These are phyloP conservation scores for Drosophila demipolita DNA, from an alignment of 2,888 invertebrate species.

Conservation along the genomic window DNA sequence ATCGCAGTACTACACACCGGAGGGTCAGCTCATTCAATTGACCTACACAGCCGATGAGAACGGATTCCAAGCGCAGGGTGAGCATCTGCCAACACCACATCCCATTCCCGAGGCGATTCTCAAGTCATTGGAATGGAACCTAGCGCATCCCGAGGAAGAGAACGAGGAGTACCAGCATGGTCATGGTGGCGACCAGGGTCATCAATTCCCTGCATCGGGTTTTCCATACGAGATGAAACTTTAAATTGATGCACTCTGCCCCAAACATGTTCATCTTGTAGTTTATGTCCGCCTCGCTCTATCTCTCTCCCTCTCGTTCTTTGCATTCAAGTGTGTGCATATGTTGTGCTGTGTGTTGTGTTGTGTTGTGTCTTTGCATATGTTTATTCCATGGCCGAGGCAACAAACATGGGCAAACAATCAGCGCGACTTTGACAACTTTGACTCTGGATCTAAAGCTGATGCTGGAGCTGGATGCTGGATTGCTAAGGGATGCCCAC, in stretches of 20 bases:
- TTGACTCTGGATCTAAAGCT: slow-evolving; percentile 20
- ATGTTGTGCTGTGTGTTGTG: neutral
- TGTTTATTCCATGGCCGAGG: slow-evolving; percentile 63
- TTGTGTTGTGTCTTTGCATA: slow-evolving; percentile 31
- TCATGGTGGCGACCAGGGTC: slow-evolving; percentile 21
- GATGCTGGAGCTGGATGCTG: slow-evolving; percentile 15
- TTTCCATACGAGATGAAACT: slow-evolving; percentile 70
- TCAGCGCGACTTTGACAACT: slow-evolving; percentile 27
- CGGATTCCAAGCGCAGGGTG: slow-evolving; percentile 86
- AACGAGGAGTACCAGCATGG: slow-evolving; percentile 65
- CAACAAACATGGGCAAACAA: slow-evolving; percentile 61
- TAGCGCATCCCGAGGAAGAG: slow-evolving; percentile 78
- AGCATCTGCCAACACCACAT: slow-evolving; percentile 82
- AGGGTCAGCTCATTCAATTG: slow-evolving; percentile 85
- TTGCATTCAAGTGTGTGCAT: slow-evolving; percentile 37
- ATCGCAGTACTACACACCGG: slow-evolving; percentile 86
- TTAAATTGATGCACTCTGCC: slow-evolving; percentile 49
- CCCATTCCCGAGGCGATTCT: slow-evolving; percentile 80
- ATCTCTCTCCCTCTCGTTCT: slow-evolving; percentile 7
- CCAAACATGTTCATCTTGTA: slow-evolving; percentile 52
- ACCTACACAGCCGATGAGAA: slow-evolving; percentile 87
- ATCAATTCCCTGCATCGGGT: slow-evolving; percentile 47
- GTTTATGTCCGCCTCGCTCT: slow-evolving; percentile 46
- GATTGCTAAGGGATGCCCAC: slow-evolving; percentile 44
- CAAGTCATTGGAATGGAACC: slow-evolving; percentile 75